Percentiles rank a stretch among this genome's conserved stretches.
phyloP scores from a whole-genome alignment of 37 sponge, comb jelly and placozoan genomes.

The Haliclona indistincta region DNA sequence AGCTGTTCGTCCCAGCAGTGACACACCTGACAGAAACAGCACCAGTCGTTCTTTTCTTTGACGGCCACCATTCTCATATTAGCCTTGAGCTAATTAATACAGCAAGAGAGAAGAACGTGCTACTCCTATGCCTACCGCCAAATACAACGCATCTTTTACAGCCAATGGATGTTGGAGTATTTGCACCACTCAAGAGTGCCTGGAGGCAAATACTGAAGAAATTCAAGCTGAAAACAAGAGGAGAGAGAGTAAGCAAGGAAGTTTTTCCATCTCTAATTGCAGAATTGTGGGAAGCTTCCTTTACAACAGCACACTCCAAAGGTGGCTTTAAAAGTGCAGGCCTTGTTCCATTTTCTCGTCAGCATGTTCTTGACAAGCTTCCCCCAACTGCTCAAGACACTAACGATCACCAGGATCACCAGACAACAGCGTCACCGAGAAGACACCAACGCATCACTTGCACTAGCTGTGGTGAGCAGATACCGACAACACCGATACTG shows the following conservation, averaged over 20 bases:
- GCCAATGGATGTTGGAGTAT: slow-evolving; percentile 61
- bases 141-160: slow-evolving; percentile 46
- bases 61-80: slow-evolving; percentile 64
- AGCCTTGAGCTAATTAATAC: slow-evolving; percentile 17
- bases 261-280: slow-evolving; percentile 33
- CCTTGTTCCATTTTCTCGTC: slow-evolving; percentile 9
- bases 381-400: neutral
- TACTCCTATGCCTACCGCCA: slow-evolving; percentile 58
- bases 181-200: slow-evolving; percentile 38
- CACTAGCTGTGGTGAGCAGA: slow-evolving; percentile 8
- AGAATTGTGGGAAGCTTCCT: slow-evolving; percentile 12
- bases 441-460: too few relatives aligned
- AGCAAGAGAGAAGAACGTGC: slow-evolving; percentile 32
- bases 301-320: slow-evolving; percentile 13
- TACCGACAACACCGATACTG: slow-evolving; percentile 8
- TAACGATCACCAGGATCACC: too few relatives aligned
- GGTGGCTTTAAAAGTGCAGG: slow-evolving; percentile 35
- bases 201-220: slow-evolving; percentile 52
- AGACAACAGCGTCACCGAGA: too few relatives aligned
- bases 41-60: slow-evolving; percentile 59
- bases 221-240: slow-evolving; percentile 32
- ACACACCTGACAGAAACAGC: neutral
- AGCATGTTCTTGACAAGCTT: slow-evolving; percentile 13
- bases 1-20: slow-evolving; percentile 51
- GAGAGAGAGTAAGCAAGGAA: slow-evolving; percentile 38